phyloP scores from a whole-genome alignment of 2,888 invertebrate genomes.

The Caenorhabditis wallacei region DNA sequence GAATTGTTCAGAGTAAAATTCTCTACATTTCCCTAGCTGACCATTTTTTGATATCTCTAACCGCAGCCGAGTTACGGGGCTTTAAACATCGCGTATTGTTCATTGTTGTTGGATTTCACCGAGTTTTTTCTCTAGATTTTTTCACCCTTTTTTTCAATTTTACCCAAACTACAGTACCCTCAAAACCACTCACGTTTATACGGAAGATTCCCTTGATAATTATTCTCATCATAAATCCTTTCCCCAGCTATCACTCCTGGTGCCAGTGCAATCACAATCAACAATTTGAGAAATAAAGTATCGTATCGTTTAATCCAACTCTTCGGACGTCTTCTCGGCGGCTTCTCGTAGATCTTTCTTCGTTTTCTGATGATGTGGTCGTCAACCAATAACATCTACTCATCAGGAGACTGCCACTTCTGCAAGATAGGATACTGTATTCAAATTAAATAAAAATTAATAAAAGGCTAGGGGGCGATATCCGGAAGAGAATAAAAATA shows the following conservation, averaged over 20 bases:
- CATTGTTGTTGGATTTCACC: too few species aligned
- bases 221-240: conserved; percentile 31
- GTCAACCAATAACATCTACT: conserved; percentile 68
- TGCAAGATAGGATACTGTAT: conserved; percentile 20
- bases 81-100: too few species aligned
- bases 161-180: not conserved
- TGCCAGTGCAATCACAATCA: conserved; percentile 31
- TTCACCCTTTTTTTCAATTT: not conserved
- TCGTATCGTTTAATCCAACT: conserved; percentile 11
- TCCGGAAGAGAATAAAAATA: too few species aligned
- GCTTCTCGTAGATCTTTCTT: conserved; percentile 8
- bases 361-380: conserved; percentile 40
- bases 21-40: too few species aligned
- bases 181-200: conserved; percentile 60
- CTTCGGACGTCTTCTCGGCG: not conserved
- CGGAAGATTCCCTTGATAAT: conserved; percentile 50
- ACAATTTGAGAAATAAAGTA: conserved; percentile 23
- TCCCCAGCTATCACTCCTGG: conserved; percentile 21
- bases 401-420: conserved; percentile 62
- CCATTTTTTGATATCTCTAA: too few species aligned
- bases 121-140: too few species aligned
- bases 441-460: conserved; percentile 5
- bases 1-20: too few species aligned
- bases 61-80: too few species aligned
- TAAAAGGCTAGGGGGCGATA: not conserved